Evolutionary conservation across 2,888 invertebrate species (phyloP).

Genomic region (Elysia crispata): DNA sequence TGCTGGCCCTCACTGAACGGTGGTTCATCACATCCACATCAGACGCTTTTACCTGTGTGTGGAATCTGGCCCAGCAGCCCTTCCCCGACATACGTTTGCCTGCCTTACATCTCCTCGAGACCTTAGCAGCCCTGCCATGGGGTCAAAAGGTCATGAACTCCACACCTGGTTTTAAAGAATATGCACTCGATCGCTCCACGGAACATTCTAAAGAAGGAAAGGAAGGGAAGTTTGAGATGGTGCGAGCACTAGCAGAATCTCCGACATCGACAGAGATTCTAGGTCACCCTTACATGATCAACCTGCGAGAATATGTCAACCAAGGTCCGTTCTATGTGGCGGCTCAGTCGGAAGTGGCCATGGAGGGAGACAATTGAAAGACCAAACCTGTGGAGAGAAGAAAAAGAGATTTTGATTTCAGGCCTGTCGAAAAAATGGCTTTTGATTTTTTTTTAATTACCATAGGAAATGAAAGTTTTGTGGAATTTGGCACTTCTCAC

Average conservation of each 20-base stretch:
- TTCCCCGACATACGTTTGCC: conserved; percentile 88
- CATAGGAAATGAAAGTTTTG: no score
- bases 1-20: conserved; percentile 79
- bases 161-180: conserved; percentile 87
- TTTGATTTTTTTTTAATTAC: no score
- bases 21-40: conserved; percentile 82
- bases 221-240: conserved; percentile 86
- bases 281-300: conserved; percentile 82
- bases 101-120: conserved; percentile 83
- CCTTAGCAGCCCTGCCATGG: conserved; percentile 86
- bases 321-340: conserved; percentile 89
- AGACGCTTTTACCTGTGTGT: conserved; percentile 82
- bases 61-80: conserved; percentile 85
- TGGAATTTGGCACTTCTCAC: no score
- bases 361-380: conserved; percentile 81
- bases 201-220: conserved; percentile 86
- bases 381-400: no score
- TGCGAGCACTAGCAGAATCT: conserved; percentile 80
- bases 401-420: no score
- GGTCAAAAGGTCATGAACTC: conserved; percentile 86
- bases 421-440: no score
- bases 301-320: conserved; percentile 84
- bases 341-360: conserved; percentile 85
- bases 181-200: conserved; percentile 85
- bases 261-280: conserved; percentile 79